Base-by-base conservation (phyloP, 2,797 vertebrate genomes). In the Sebastolobus alascanus region DNA sequence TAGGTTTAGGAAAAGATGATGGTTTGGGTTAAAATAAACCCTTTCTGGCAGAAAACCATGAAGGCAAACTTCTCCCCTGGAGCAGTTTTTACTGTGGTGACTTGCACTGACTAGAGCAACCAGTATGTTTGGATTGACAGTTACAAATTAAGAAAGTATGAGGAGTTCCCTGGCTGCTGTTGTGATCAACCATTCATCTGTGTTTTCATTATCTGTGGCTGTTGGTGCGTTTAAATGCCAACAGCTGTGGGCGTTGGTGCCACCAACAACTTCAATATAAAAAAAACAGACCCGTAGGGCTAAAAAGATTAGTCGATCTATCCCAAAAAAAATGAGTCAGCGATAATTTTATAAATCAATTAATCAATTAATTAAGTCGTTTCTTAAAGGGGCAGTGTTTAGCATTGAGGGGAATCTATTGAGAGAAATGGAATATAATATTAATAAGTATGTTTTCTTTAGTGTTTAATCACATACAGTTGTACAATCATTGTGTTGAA, bases 321-420 rank as follows among this genome's bases (percentile, higher is more conserved):
- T 27, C 1, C 1, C 3, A 61, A 37, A 54, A 9, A 56, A 56
- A 46, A 46, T 8, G 14, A 16, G 18, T 46, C 43, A 3, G 43
- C 6, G 43, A 46, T 3, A 5, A 6, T 52, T 38, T 22, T 29
- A 7, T 25, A 2, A 29, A n/a, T 2, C 0, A 0, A n/a, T 64
- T 8, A 18, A 25, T 61, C 6, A 14, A 14, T 20, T 18, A 1
- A 25, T 25, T 25, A 54, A 74, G 22, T 68, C 3, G 11, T 55
- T 64, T 58, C 2, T 27, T 13, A 5, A 46, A 46, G 43, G 16
- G 0, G 18, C 43, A 46, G 6, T 46, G 16, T 5, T 3, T 31
- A 31, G 5, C 31, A 31, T 31, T 31, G 3, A 31, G 31, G 31
- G 31, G 31, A 5, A 31, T 31, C 31, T 31, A 31, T 31, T 31